Percentiles rank a stretch among this genome's conserved stretches.
Conservation (phyloP, 1,140 invertebrate genomes). For the Diorhabda elongata region DNA sequence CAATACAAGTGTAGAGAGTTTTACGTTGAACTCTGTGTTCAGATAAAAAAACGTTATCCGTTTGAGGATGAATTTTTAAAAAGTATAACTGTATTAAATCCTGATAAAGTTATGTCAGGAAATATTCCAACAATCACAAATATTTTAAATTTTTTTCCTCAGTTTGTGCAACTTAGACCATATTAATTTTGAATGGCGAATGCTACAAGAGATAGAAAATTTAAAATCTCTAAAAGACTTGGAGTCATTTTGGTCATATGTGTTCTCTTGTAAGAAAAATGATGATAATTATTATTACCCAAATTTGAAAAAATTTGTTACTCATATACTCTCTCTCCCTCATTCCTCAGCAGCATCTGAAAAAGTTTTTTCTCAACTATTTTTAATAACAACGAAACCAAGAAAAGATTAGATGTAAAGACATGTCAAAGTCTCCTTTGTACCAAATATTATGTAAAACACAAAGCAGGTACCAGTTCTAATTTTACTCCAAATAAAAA, state of each 20-base stretch:
- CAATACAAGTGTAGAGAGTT: neutral
- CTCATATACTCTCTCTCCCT: conserved; percentile 5
- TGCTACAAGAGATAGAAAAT: neutral
- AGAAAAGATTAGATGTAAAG: conserved; percentile 5
- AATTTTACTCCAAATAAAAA: too few relatives aligned
- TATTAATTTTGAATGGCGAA: neutral
- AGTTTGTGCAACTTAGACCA: neutral
- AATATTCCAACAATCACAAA: neutral
- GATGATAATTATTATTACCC: neutral
- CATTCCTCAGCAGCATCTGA: conserved; percentile 10
- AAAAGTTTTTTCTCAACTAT: conserved; percentile 15
- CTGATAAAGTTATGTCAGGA: neutral
- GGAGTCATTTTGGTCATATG: neutral
- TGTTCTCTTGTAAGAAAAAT: neutral
- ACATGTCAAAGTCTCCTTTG: neutral
- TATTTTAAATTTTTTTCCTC: neutral
- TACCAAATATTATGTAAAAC: too few relatives aligned
- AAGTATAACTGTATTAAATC: neutral
- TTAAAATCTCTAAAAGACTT: conserved; percentile 1
- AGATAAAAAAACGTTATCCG: neutral
- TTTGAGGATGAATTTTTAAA: neutral
- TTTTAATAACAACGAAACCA: conserved; percentile 16
- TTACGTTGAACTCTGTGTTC: neutral
- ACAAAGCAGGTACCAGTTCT: too few relatives aligned
- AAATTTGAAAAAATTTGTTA: neutral